phyloP scores from a whole-genome alignment of 2,888 invertebrate genomes.

The Calliopum simillimum region DNA sequence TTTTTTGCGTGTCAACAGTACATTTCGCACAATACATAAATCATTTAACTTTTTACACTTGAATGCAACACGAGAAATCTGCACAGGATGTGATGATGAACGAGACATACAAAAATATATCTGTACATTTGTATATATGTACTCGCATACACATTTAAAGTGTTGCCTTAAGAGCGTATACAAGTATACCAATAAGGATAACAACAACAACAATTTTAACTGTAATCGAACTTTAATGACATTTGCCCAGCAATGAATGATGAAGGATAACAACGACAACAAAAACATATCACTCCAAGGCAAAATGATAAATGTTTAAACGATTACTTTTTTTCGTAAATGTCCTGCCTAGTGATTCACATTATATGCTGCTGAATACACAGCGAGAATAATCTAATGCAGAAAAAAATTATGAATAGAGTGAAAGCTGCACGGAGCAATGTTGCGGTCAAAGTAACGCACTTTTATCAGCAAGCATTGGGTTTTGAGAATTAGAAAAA shows the following conservation, averaged over 20 bases:
- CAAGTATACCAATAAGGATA: neutral
- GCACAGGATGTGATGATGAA: conserved; percentile 1
- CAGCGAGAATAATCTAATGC: no score
- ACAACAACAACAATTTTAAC: neutral
- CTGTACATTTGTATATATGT: neutral
- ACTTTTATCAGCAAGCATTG: no score
- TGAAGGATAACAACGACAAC: neutral
- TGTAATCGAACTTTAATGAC: conserved; percentile 30
- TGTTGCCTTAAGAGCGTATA: neutral
- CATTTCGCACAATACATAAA: neutral
- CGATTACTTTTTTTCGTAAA: conserved; percentile 30
- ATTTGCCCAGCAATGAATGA: conserved; percentile 3
- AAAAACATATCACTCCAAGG: conserved; percentile 12
- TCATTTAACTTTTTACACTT: conserved; percentile 21
- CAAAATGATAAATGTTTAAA: conserved; percentile 25
- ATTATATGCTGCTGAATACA: neutral
- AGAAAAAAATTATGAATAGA: no score
- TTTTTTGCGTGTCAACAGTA: neutral
- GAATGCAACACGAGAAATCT: neutral
- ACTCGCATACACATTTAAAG: neutral
- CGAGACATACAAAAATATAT: no score
- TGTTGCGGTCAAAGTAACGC: neutral
- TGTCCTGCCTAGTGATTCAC: conserved; percentile 17
- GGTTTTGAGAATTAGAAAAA: no score
- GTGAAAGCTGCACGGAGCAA: neutral